Conservation (phyloP, 2,888 invertebrate genomes). For the Ischnura elegans region DNA sequence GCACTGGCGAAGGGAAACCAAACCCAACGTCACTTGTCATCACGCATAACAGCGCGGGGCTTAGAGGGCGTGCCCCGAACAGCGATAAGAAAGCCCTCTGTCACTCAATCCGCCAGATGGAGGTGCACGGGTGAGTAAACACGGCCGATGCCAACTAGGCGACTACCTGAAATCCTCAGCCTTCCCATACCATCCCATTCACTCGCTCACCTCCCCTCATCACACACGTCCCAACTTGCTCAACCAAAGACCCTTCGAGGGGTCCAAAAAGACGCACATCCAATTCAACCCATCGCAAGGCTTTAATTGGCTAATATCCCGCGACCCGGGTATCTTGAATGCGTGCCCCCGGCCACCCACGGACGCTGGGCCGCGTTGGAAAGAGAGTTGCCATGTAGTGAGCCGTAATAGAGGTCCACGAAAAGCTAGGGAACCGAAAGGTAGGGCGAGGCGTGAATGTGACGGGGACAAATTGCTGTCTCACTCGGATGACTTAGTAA, state of each 20-base stretch:
- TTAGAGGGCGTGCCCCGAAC: constrained; percentile 5
- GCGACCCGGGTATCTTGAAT: constrained; percentile 13
- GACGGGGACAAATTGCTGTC: neutral
- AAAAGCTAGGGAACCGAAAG: neutral
- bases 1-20: neutral
- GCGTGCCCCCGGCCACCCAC: neutral
- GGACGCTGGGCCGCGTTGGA: neutral
- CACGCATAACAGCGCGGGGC: constrained; percentile 1
- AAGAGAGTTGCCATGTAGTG: too few species aligned
- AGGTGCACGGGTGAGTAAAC: constrained; percentile 49
- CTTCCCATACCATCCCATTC: neutral
- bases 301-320: constrained; percentile 64
- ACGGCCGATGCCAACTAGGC: constrained; percentile 48
- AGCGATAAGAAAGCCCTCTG: constrained; percentile 58
- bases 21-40: constrained; percentile 20
- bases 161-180: constrained; percentile 52
- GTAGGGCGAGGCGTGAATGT: neutral
- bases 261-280: neutral
- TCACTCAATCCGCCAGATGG: constrained; percentile 63
- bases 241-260: neutral
- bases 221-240: neutral
- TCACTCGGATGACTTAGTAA: constrained; percentile 52
- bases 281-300: neutral
- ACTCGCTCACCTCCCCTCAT: neutral
- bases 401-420: neutral